Evolutionary conservation across 2,113 vertebrate genomes (phyloP).

Genomic region (Chionis minor): DNA sequence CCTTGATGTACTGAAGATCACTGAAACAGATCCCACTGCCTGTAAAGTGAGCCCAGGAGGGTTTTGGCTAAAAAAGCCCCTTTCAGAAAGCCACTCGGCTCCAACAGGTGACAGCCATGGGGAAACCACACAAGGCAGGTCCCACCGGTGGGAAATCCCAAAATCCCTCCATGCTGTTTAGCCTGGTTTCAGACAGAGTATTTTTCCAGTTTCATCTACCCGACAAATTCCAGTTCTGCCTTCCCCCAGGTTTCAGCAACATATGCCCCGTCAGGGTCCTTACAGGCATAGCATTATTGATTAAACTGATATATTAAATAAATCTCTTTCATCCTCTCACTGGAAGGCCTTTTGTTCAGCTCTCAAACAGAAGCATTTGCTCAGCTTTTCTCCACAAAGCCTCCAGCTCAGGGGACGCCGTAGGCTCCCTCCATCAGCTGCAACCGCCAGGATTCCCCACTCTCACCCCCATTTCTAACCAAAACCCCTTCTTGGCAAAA

Average conservation of each 20-base stretch:
- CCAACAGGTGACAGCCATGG: neutral
- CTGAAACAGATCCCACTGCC: neutral
- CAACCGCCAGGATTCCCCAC: rapidly evolving
- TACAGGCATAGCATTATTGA: neutral
- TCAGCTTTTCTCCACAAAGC: neutral
- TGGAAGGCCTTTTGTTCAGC: neutral
- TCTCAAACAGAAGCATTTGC: neutral
- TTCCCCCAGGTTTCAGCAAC: neutral
- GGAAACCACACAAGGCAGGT: neutral
- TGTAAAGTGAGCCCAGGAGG: neutral
- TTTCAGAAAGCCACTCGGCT: neutral
- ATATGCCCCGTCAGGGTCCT: neutral
- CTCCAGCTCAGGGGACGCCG: rapidly evolving
- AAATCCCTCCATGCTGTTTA: neutral
- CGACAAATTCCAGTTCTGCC: neutral
- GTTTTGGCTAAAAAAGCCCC: neutral
- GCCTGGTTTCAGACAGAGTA: neutral
- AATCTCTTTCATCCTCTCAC: neutral
- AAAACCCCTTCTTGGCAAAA: neutral
- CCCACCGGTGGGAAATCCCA: rapidly evolving
- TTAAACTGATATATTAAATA: neutral
- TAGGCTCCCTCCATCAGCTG: neutral
- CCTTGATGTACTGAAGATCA: too few species aligned
- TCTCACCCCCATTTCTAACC: neutral
- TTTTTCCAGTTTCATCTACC: neutral